Percentiles rank a stretch among this genome's conserved stretches.
phyloP scores from a whole-genome alignment of 2,888 invertebrate genomes.

The Drosophila acutilabella region DNA sequence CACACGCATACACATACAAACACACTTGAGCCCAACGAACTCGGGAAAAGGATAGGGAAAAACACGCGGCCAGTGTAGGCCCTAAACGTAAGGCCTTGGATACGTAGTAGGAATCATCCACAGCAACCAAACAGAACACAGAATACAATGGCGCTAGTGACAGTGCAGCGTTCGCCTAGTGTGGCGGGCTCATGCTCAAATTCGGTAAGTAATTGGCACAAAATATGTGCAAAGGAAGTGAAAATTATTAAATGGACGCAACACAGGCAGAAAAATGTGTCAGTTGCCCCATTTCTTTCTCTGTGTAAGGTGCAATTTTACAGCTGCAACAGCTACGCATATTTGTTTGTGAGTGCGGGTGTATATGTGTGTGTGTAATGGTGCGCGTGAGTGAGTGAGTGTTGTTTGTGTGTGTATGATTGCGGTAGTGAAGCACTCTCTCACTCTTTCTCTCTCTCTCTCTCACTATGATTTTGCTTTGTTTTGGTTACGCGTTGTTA shows the following conservation, averaged over 20 bases:
- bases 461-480: constrained; percentile 54
- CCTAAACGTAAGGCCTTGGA: constrained; percentile 53
- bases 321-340: constrained; percentile 56
- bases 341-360: constrained; percentile 41
- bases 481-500: constrained; percentile 73
- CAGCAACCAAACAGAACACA: constrained; percentile 42
- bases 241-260: constrained; percentile 28
- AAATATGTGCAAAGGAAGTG: constrained; percentile 24
- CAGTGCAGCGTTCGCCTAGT: constrained; percentile 90
- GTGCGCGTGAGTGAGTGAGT: background rate
- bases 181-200: constrained; percentile 87
- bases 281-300: constrained; percentile 48
- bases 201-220: constrained; percentile 80
- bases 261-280: constrained; percentile 33
- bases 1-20: constrained; percentile 22
- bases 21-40: constrained; percentile 50
- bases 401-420: constrained; percentile 21
- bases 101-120: constrained; percentile 38
- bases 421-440: constrained; percentile 44
- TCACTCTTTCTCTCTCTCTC: constrained; percentile 12
- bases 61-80: constrained; percentile 50
- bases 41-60: constrained; percentile 48
- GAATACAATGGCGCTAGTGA: constrained; percentile 89
- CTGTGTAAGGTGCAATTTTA: constrained; percentile 55
- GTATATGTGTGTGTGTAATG: background rate